Base-by-base conservation (phyloP, 2,113 vertebrate genomes). In the Dromas ardeola region DNA sequence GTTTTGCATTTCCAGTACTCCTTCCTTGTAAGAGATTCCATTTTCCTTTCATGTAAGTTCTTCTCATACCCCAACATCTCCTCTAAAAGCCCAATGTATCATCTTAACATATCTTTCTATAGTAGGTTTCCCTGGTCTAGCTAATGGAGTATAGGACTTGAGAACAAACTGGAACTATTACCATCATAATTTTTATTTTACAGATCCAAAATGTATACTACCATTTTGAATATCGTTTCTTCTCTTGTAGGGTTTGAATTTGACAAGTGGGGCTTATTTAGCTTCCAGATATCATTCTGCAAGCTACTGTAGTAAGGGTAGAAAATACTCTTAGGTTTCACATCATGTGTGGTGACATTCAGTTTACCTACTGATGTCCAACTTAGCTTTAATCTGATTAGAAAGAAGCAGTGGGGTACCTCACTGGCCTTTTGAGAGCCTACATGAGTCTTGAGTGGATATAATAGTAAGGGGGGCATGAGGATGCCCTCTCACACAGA, bases 381-480 rank as follows among this genome's bases (percentile, higher is more conserved):
- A 12, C n/a, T 81, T 14, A 59, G 22, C 61, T 83, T 94, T 56
- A 18, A 29, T 40, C 34, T 61, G 13, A 4, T 56, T 34, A 61
- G 18, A 80, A 62, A 40, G 49, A 36, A 89, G 20, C 14, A 21
- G 23, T 20, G n/a, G 29, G 29, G 9, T 71, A 71, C 45, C 11
- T 40, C 12, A 3, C 15, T 32, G 19, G 30, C 29, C 9, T 65
- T 63, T 40, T 61, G 53, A 90, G 23, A 72, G 36, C 27, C 36
- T 67, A 0, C 1, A 2, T 19, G 43, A 85, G 23, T n/a, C n/a
- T 2, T 15, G 23, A 63, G 34, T 12, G 8, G 20, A 47, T 15
- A 52, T 9, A 16, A 56, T 7, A 36, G 23, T 3, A 6, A 52
- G 15, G 13, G 6, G 27, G 32, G 17, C 5, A 20, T 34, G 5